Base-by-base conservation (phyloP, 2,797 vertebrate species). In the Labroides dimidiatus region DNA sequence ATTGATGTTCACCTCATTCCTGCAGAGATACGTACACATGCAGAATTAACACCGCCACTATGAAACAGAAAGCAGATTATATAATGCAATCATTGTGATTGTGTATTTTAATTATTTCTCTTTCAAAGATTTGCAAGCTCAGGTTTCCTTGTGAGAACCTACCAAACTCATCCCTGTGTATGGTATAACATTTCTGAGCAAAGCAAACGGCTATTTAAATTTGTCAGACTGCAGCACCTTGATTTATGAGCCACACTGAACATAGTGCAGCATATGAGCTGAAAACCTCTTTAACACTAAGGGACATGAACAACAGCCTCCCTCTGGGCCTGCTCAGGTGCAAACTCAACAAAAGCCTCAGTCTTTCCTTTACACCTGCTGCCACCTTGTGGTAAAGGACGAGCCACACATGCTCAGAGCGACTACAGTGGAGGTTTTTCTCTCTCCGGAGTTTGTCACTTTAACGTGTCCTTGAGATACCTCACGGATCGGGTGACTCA, bases 401-500 rank as follows among this genome's bases (percentile, higher is more conserved):
- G 14, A 69, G 82, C 43, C 41, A 41, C 73, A 45, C 2, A 10
- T 51, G 20, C 49, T 60, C 39, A 52, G 16, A 51, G 24, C 49
- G 20, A 59, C 48, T 43, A 17, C 10, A 10, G 27, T 21, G 16
- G 53, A 45, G 27, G 27, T 51, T 68, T 64, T 67, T 44, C 43
- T 15, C 47, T 42, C 58, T 56, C 54, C 44, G 39, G 82, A 77
- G 64, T 75, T 78, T 23, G 10, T 74, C 72, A 72, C 68, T 75
- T 54, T 51, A 54, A 12, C 24, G 55, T 80, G 84, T 86, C 83
- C 83, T 84, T 87, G 80, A 84, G 62, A 69, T 56, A 74, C 59
- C 74, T 69, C 75, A 72, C 82, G 80, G 68, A 74, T 84, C 56
- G 84, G 83, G 80, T 86, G 80, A 87, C 80, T 81, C 79, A 80